Evolutionary conservation across 2,113 vertebrate genomes (phyloP), one percentile per base, ranked within the genome.

Genomic region (Takifugu flavidus): DNA sequence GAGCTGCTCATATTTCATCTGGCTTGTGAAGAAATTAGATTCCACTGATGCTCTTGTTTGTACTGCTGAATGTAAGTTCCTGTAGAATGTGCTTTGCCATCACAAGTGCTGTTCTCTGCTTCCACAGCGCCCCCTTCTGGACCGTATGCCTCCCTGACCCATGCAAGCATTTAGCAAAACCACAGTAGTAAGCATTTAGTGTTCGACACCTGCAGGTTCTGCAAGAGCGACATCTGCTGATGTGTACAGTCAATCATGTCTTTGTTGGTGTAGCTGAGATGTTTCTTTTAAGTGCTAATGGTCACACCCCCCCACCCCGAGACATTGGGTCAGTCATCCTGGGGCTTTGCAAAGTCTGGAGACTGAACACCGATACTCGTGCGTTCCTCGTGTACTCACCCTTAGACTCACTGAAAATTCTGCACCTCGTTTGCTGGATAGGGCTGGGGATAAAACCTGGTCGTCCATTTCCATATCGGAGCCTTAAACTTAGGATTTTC

Each of bases 51-150:
- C 31, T 77, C 62, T 54, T 44, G 56, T 72, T 75, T 72, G 43
- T 76, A 75, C 5, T 65, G 63, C 67, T 82, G 85, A 90, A 85
- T 89, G 85, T 88, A 77, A 61, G 62, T 79, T 81, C 54, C 53
- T 56, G 65, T 73, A 77, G 86, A 89, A 87, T 85, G 80, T 82
- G 77, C 69, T 79, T 55, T 49, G 77, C 47, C 49, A 15, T 75
- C 60, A 63, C 62, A 71, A 59, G 68, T 71, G 72, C 72, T 75
- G 51, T 61, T 26, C n/a, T 49, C 56, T 49, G 49, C 65, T 70
- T 26, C 60, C 65, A 65, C 72, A 54, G 53, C 58, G 56, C 34
- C 26, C 60, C 25, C 25, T 52, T 7, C 46, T 12, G 25, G 6
- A 39, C 34, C 34, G 34, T n/a, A 49, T 25, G 49, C 49, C 25